Conservation (phyloP, 92 coral and sea anemone genomes). For the Epizoanthus ramosus region DNA sequence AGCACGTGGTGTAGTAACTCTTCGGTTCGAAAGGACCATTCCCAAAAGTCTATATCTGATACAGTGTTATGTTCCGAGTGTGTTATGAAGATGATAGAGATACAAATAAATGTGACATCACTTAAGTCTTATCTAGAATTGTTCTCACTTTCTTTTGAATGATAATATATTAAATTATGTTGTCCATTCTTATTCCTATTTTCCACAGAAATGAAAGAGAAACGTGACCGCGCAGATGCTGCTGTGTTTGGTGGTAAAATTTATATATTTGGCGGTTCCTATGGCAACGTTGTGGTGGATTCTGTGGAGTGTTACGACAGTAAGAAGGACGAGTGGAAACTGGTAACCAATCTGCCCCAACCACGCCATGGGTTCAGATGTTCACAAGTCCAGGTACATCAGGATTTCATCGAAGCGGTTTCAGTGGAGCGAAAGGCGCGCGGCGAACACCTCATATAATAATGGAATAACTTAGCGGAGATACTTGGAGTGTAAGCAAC, state of each 20-base stretch:
- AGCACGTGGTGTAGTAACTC: too few species aligned
- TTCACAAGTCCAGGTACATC: conserved; percentile 62
- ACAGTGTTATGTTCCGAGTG: too few species aligned
- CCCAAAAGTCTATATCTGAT: too few species aligned
- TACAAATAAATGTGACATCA: too few species aligned
- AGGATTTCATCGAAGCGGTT: conserved; percentile 70
- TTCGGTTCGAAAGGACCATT: too few species aligned
- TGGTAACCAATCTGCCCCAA: conserved; percentile 79
- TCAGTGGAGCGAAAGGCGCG: conserved; percentile 36
- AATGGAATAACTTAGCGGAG: too few species aligned
- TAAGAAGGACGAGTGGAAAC: conserved; percentile 67
- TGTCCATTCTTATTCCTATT: neutral
- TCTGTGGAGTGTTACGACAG: conserved; percentile 93
- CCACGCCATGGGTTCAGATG: conserved; percentile 90
- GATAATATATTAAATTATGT: too few species aligned
- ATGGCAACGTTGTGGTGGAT: conserved; percentile 86
- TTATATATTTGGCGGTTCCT: conserved; percentile 95
- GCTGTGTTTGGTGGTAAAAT: conserved; percentile 82
- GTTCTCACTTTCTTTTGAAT: too few species aligned
- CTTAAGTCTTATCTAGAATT: too few species aligned
- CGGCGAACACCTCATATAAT: conserved; percentile 24
- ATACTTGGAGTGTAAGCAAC: too few species aligned
- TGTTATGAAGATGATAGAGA: too few species aligned
- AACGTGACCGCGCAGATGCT: conserved; percentile 88
- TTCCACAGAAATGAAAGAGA: conserved; percentile 77